A percentile compares a stretch with the other conserved stretches of the same genome.
These are phyloP conservation scores for Tinamus major DNA, from an alignment of 2,797 vertebrate species.

Conservation along the genomic window DNA sequence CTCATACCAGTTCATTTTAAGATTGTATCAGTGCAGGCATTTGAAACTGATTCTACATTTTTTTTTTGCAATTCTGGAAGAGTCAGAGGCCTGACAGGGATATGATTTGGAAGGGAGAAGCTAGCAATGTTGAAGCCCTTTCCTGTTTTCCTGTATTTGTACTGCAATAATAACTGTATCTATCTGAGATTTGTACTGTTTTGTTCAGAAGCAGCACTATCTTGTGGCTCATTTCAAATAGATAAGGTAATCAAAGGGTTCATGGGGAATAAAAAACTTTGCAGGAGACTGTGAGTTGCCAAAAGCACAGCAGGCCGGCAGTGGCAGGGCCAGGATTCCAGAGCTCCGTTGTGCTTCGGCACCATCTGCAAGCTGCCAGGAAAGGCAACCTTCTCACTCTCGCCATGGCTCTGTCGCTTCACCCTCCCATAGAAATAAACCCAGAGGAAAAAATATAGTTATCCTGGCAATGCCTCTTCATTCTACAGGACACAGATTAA, in stretches of 20 bases:
- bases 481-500: not conserved
- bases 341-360: not conserved
- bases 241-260: constrained; percentile 40
- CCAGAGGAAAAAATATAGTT: not conserved
- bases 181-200: not conserved
- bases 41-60: not conserved
- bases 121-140: not conserved
- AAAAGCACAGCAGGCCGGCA: constrained; percentile 35
- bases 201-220: constrained; percentile 6
- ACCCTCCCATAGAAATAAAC: not conserved
- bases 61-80: not conserved
- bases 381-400: not conserved
- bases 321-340: not conserved
- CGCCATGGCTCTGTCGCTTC: not conserved
- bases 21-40: not conserved
- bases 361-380: not conserved
- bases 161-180: not conserved
- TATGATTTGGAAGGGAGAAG: not conserved
- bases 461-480: not conserved
- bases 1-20: constrained; percentile 13
- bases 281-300: constrained; percentile 5
- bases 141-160: not conserved
- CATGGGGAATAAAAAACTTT: constrained; percentile 25
- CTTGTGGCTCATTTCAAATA: constrained; percentile 20
- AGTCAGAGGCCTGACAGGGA: not conserved